Evolutionary conservation across 2,113 vertebrate species (phyloP).

Genomic region (Todiramphus saurophagus): DNA sequence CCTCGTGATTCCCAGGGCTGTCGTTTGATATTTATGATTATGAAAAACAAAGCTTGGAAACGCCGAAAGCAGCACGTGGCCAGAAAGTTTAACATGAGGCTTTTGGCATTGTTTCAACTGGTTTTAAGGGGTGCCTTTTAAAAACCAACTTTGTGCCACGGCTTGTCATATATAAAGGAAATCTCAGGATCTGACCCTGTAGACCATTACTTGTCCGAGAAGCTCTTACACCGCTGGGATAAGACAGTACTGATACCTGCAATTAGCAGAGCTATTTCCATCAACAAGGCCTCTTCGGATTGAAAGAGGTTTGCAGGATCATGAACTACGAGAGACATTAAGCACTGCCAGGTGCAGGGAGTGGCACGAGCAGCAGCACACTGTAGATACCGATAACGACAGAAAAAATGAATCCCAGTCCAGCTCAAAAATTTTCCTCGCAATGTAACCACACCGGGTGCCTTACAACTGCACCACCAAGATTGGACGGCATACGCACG

Average conservation of each 20-base stretch:
- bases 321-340: neutral
- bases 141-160: neutral
- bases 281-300: neutral
- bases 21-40: neutral
- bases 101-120: neutral
- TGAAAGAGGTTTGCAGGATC: neutral
- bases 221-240: neutral
- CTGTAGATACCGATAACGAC: neutral
- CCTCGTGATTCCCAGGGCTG: neutral
- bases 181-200: neutral
- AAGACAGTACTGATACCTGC: neutral
- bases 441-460: neutral
- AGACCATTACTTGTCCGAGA: neutral
- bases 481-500: neutral
- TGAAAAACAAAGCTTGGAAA: constrained; percentile 19
- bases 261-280: neutral
- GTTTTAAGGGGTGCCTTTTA: neutral
- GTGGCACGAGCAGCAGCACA: neutral
- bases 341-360: constrained; percentile 20
- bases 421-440: neutral
- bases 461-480: neutral
- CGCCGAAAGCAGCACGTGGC: neutral
- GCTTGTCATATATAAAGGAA: neutral
- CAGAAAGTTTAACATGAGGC: neutral
- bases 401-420: neutral